Percentiles rank a stretch among this genome's conserved stretches.
Conservation (phyloP, 1,140 invertebrate species). For the Maniola jurtina region DNA sequence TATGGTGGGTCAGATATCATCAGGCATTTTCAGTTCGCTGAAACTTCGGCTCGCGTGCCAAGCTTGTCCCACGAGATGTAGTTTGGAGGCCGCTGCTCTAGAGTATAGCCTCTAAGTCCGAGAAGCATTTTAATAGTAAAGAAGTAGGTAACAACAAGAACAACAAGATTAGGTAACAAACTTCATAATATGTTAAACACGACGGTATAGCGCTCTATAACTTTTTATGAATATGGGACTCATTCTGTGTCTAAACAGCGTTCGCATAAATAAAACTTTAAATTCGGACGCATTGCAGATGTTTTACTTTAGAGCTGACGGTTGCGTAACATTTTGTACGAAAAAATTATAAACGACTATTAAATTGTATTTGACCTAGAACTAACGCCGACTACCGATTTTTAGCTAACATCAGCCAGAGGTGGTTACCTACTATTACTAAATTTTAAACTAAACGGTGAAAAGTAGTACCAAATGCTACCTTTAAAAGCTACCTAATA, state of each 20-base stretch:
- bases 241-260: neutral
- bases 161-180: neutral
- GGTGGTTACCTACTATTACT: no score
- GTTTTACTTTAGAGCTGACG: conserved; percentile 8
- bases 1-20: no score
- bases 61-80: no score
- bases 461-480: no score
- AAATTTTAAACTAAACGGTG: no score
- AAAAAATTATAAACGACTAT: neutral
- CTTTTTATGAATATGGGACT: conserved; percentile 5
- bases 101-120: no score
- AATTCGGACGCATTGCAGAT: conserved; percentile 15
- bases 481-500: no score
- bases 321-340: conserved; percentile 12
- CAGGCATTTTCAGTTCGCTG: no score
- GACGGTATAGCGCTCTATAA: neutral
- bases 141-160: neutral
- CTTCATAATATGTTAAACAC: neutral
- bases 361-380: neutral
- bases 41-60: no score
- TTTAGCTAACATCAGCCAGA: no score
- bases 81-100: no score
- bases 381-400: no score
- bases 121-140: neutral
- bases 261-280: conserved; percentile 14